phyloP scores from a whole-genome alignment of 1,140 invertebrate species.

The Drosophila nebulosa region DNA sequence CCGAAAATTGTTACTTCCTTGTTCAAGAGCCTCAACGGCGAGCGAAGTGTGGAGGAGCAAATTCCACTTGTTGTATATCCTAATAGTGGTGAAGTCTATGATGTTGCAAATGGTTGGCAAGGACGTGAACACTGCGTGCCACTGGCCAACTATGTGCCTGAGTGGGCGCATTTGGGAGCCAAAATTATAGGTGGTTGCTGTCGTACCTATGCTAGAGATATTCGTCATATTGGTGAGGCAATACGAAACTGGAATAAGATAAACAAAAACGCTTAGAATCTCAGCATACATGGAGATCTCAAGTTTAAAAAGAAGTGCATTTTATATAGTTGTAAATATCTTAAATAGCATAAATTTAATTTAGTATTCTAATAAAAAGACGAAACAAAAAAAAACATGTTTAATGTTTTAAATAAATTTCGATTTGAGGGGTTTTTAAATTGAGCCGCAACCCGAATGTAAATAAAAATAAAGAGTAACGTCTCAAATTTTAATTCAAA shows the following conservation, averaged over 20 bases:
- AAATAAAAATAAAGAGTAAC: not conserved
- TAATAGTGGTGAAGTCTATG: conserved; percentile 86
- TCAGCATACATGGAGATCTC: conserved; percentile 14
- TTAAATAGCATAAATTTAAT: conserved; percentile 20
- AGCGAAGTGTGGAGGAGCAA: conserved; percentile 51
- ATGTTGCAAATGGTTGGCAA: conserved; percentile 83
- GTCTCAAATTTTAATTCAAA: not conserved
- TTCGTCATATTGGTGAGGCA: conserved; percentile 82
- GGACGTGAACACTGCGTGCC: conserved; percentile 82
- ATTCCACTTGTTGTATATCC: conserved; percentile 87
- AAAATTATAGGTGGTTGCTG: conserved; percentile 91
- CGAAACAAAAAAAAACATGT: not conserved
- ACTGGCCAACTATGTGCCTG: conserved; percentile 84
- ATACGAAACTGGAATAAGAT: conserved; percentile 66
- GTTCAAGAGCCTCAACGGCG: conserved; percentile 82
- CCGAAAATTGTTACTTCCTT: conserved; percentile 84
- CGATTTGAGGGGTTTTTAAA: no score
- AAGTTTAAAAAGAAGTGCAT: conserved; percentile 29
- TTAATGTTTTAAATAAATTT: no score
- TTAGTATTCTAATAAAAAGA: conserved; percentile 19
- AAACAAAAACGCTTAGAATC: conserved; percentile 47
- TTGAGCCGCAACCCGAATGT: no score
- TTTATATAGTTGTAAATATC: conserved; percentile 28
- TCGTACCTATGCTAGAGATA: conserved; percentile 85
- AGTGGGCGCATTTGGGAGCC: conserved; percentile 88